Base-by-base conservation (phyloP, 2,797 vertebrate genomes). In the Clarias fuscus region DNA sequence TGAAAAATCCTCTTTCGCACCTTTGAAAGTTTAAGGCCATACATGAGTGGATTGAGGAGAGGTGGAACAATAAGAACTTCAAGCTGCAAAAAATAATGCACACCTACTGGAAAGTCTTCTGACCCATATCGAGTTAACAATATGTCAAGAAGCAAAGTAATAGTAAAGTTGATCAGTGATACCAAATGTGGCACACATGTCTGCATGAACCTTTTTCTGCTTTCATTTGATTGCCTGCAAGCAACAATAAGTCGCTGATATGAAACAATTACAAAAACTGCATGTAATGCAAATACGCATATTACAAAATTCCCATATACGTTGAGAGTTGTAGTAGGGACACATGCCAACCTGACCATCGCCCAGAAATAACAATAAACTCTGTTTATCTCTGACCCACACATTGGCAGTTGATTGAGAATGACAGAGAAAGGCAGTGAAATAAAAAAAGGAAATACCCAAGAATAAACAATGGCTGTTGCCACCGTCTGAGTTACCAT, bases 141-240 rank as follows among this genome's bases (percentile, higher is more conserved):
- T 61, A 80, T 84, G 53, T 90, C 87, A 76, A 90, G 88, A 72
- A 90, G 84, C 43, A 88, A 76, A 33, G 86, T 78, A 37, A 86
- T 18, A 43, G 67, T 81, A 27, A 87, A 88, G 48, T 87, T 90
- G 7, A 88, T 4, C 14, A 90, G 30, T 18, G 85, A 90, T 24
- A 88, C 33, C 7, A 90, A 4, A 86, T 90, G 89, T 48, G 89
- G 89, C 62, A 88, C 80, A 86, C 89, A 87, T 3, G 87, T 90
- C 33, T 83, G 83, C 83, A 86, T 86, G 43, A 89, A 89, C 59
- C 83, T 89, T 8, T 48, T 85, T 85, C 84, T 89, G 85, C 84
- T 86, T 1, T 89, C 87, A 20, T 72, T 68, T 30, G 89, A 89
- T 73, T 62, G 75, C 72, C 65, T 86, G 78, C 89, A 88, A 73